Percentiles rank a stretch among this genome's conserved stretches.
phyloP scores from a whole-genome alignment of 2,113 vertebrate genomes.

The Equus przewalskii region DNA sequence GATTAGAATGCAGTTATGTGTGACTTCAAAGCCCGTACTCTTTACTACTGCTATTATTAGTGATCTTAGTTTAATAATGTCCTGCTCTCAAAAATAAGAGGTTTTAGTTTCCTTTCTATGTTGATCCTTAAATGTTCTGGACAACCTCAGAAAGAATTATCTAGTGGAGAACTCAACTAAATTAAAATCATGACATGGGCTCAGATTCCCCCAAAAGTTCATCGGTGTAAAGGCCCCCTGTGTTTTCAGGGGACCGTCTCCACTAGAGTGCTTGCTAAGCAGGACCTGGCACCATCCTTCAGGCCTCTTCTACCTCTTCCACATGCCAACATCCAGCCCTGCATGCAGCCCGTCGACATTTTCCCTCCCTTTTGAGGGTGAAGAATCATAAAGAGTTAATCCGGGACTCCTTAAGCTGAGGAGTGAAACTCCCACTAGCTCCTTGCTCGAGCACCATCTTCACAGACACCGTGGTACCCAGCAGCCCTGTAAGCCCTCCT shows the following conservation, averaged over 20 bases:
- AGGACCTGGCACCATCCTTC: not conserved
- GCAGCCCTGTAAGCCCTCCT: not conserved
- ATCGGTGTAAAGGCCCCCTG: not conserved
- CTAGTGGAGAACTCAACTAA: not conserved
- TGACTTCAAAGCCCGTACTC: not conserved
- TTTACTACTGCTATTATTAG: not conserved
- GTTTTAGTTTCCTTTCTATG: not conserved
- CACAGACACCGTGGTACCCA: not conserved
- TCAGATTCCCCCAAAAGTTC: not conserved
- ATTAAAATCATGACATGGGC: not conserved
- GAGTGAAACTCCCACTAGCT: not conserved
- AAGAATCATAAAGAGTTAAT: conserved; percentile 10
- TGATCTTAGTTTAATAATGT: not conserved
- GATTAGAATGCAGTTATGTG: not conserved
- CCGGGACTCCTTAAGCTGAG: not conserved
- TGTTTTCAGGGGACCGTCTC: not conserved
- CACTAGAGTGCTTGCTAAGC: not conserved
- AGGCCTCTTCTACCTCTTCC: not conserved
- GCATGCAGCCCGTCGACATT: not conserved
- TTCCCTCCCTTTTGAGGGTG: not conserved
- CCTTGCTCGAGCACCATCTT: not conserved
- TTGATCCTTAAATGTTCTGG: not conserved
- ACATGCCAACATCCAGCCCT: not conserved
- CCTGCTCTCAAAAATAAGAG: not conserved
- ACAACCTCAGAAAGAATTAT: not conserved